Evolutionary conservation across 2,797 vertebrate genomes (phyloP).

Genomic region (Novumbra hubbsi): DNA sequence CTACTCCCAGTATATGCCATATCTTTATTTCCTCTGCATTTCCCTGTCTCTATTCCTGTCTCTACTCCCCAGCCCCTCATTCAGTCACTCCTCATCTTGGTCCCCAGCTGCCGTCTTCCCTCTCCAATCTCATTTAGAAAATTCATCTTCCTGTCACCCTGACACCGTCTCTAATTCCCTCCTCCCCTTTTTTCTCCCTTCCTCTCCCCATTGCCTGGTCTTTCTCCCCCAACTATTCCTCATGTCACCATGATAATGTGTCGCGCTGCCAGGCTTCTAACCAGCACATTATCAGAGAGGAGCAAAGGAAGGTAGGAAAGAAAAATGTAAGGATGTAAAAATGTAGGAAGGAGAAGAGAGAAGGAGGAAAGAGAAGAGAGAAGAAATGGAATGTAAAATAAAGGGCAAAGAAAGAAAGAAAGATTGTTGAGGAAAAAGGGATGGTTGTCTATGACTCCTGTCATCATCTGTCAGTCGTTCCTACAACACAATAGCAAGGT

Average conservation of each 20-base stretch:
- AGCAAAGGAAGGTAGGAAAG: slow-evolving; percentile 25
- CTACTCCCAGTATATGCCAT: slow-evolving; percentile 20
- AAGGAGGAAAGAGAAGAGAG: neutral
- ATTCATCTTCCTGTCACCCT: slow-evolving; percentile 68
- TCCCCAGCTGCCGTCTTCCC: slow-evolving; percentile 46
- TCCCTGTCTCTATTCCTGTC: slow-evolving; percentile 11
- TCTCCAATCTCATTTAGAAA: slow-evolving; percentile 70
- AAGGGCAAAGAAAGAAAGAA: no score
- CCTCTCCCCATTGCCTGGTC: neutral
- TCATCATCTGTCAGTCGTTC: slow-evolving; percentile 2
- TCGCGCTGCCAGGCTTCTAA: slow-evolving; percentile 59
- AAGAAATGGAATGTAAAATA: neutral
- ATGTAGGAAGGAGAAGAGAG: neutral
- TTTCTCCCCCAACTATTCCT: slow-evolving; percentile 43
- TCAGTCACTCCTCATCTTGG: slow-evolving; percentile 48
- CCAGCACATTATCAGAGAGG: slow-evolving; percentile 62
- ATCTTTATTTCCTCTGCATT: slow-evolving; percentile 9
- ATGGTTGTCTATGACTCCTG: neutral
- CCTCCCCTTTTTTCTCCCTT: slow-evolving; percentile 33
- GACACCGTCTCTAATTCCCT: slow-evolving; percentile 58
- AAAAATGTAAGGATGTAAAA: no score
- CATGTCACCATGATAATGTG: slow-evolving; percentile 69
- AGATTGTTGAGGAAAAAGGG: neutral
- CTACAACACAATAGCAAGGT: slow-evolving; percentile 26
- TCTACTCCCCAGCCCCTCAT: neutral